Percentiles rank a stretch among this genome's conserved stretches.
Evolutionary conservation across 2,888 invertebrate species (phyloP).

Genomic region (Synanthedon vespiformis): DNA sequence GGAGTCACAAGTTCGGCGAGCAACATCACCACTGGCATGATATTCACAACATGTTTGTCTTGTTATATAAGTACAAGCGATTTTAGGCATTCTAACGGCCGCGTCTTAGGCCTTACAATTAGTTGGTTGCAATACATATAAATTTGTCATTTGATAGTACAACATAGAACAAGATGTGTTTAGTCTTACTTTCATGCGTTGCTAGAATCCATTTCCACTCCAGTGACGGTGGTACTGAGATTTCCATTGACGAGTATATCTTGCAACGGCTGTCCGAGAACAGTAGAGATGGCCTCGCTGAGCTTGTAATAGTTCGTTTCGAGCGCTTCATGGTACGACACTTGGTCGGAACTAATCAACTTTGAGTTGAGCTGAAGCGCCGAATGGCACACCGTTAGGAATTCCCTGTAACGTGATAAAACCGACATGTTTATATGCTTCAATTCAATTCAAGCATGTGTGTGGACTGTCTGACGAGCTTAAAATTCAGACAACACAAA

Average conservation of each 20-base stretch:
- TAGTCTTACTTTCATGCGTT: slow-evolving; percentile 70
- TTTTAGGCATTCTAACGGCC: no score
- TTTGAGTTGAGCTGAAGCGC: slow-evolving; percentile 91
- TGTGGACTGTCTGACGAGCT: no score
- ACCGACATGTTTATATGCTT: slow-evolving; percentile 1
- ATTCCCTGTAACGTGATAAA: slow-evolving; percentile 75
- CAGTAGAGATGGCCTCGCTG: slow-evolving; percentile 78
- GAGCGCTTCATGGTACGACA: slow-evolving; percentile 91
- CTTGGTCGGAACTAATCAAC: slow-evolving; percentile 89
- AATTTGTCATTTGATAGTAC: no score
- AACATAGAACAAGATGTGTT: no score
- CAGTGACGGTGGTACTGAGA: slow-evolving; percentile 84
- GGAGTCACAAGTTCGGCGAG: no score
- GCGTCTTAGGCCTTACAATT: no score
- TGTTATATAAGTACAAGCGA: no score
- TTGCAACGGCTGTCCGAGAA: slow-evolving; percentile 80
- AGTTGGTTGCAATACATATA: no score
- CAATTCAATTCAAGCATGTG: slow-evolving; percentile 1
- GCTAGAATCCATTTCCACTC: slow-evolving; percentile 84
- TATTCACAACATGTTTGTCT: no score
- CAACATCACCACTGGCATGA: no score
- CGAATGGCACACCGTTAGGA: slow-evolving; percentile 89
- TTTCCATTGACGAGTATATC: slow-evolving; percentile 78
- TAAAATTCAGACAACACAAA: no score
- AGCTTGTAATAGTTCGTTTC: slow-evolving; percentile 89